Evolutionary conservation across 2,113 vertebrate species (phyloP).

Genomic region (Forbesichthys agassizii): DNA sequence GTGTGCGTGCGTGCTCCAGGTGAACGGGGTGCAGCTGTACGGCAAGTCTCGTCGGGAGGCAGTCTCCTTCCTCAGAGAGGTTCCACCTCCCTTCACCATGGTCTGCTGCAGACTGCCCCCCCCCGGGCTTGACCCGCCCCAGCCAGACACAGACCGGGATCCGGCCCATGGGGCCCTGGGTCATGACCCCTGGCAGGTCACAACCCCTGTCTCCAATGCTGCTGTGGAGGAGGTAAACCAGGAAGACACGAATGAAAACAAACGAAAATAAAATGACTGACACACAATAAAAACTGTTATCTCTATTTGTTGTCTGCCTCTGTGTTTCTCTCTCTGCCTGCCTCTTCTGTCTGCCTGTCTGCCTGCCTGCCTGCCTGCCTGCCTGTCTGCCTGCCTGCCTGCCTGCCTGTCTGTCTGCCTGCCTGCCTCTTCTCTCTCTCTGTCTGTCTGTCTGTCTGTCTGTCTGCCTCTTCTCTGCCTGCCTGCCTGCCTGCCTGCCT

Average conservation of each 20-base stretch:
- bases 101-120: constrained; percentile 89
- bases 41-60: constrained; percentile 90
- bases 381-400: not conserved
- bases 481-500: not conserved
- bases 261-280: not conserved
- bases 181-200: not conserved
- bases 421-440: too few relatives aligned
- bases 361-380: not conserved
- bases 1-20: constrained; percentile 67
- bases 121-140: constrained; percentile 15
- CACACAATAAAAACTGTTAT: too few relatives aligned
- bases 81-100: constrained; percentile 90
- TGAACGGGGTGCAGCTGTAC: constrained; percentile 74
- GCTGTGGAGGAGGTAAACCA: constrained; percentile 65
- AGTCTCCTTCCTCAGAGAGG: constrained; percentile 89
- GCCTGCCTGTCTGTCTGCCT: not conserved
- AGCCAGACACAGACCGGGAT: not conserved
- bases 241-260: not conserved
- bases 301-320: too few relatives aligned
- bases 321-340: not conserved
- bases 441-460: not conserved
- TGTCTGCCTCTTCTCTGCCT: not conserved
- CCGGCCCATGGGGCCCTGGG: not conserved
- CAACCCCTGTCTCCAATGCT: constrained; percentile 8
- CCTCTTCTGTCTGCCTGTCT: not conserved